Evolutionary conservation across 2,797 vertebrate species (phyloP).

Genomic region (Anas acuta): DNA sequence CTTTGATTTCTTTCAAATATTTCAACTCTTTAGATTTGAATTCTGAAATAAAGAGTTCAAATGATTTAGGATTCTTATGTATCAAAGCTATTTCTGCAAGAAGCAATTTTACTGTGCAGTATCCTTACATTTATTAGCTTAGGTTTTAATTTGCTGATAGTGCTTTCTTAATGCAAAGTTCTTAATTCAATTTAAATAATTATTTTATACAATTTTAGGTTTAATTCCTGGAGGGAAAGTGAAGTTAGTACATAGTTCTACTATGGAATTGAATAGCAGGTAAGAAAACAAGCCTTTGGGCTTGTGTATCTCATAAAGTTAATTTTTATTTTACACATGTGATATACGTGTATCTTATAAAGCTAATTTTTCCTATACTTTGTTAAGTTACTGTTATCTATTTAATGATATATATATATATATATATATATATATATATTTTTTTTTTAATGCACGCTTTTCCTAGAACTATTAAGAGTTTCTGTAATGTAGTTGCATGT

Average conservation of each 20-base stretch:
- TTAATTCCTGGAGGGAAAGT: slow-evolving; percentile 92
- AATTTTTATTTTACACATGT: not conserved
- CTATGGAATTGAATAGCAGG: slow-evolving; percentile 81
- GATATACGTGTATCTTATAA: not conserved
- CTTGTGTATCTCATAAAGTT: not conserved
- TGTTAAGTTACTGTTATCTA: not conserved
- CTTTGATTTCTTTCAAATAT: not conserved
- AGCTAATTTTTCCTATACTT: not conserved
- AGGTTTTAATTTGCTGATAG: not conserved
- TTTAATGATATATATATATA: too few species aligned
- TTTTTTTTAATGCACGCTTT: not conserved
- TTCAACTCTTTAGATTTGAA: not conserved
- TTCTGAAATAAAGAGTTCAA: not conserved
- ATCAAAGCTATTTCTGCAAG: not conserved
- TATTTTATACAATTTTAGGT: slow-evolving; percentile 77
- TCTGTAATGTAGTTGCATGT: not conserved
- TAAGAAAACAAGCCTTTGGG: slow-evolving; percentile 63
- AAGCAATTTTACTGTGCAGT: not conserved
- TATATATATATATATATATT: too few species aligned
- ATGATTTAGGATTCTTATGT: not conserved
- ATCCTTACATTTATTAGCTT: not conserved
- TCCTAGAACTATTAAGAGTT: not conserved
- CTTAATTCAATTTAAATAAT: not conserved
- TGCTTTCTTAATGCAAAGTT: not conserved
- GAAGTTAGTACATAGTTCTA: slow-evolving; percentile 92